These are phyloP conservation scores for Eublepharis macularius DNA, from an alignment of 2,113 vertebrate genomes.

Conservation along the genomic window DNA sequence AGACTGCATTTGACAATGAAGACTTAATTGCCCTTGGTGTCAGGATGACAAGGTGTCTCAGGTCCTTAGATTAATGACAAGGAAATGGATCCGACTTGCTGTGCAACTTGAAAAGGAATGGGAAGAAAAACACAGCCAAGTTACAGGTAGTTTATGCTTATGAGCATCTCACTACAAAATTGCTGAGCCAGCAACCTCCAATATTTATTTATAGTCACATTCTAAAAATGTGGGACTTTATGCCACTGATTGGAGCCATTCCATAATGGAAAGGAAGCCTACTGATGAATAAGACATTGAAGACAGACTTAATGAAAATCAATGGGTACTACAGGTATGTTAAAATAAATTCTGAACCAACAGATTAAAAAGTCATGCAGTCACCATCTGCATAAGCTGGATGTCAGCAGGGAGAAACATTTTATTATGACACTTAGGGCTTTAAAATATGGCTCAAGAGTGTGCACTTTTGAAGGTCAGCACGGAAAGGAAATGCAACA, in stretches of 20 bases:
- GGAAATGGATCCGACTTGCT: neutral
- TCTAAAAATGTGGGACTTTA: neutral
- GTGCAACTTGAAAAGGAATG: conserved; percentile 4
- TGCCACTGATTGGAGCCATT: neutral
- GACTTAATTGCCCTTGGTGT: neutral
- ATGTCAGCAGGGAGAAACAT: neutral
- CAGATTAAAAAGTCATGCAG: neutral
- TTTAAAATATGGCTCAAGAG: neutral
- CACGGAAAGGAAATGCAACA: neutral
- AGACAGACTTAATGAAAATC: conserved; percentile 11
- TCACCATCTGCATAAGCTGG: neutral
- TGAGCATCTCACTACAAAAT: neutral
- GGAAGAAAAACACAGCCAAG: neutral
- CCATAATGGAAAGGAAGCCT: conserved; percentile 3
- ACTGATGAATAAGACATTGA: neutral
- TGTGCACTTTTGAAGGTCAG: neutral
- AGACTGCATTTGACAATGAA: neutral
- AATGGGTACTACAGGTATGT: neutral
- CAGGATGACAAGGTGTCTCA: neutral
- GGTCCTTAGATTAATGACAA: conserved; percentile 2
- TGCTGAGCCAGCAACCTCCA: neutral
- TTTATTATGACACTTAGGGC: neutral
- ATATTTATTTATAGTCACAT: neutral
- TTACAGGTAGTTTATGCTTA: neutral
- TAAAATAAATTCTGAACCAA: conserved; percentile 1